Evolutionary conservation across 2,113 vertebrate genomes (phyloP), one percentile per base, ranked within the genome.

Genomic region (Lepus europaeus): DNA sequence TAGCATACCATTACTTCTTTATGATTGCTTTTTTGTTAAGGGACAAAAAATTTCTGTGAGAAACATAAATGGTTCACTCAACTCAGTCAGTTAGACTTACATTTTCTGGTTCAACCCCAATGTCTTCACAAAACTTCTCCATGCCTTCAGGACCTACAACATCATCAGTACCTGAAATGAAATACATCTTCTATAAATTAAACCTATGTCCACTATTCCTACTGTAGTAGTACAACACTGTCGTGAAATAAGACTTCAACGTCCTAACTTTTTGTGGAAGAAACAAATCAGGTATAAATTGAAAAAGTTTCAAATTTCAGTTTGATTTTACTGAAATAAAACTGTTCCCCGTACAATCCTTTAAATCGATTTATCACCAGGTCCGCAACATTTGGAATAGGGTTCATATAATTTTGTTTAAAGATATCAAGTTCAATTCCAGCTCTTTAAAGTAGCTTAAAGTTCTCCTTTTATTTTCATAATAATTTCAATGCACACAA

Each of bases 41-140:
- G 49, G 29, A 90, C 61, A 90, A 88, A 80, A 86, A 8, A 82
- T 20, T 74, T 63, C 53, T 45, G 19, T 27, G 53, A 93, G 17
- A 88, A 92, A 91, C 80, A 23, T 29, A 45, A 73, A n/a, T 49
- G 63, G 49, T 33, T 79, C 29, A 59, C 51, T 17, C 7, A 68
- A 85, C n/a, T 87, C 87, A 13, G 2, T 59, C 66, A 97, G 12
- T 14, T 16, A 4, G 93, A 98, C 99, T 98, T 98, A 99, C 99
- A 90, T 99, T 99, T 98, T 99, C 99, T 87, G 99, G 99, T 98
- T 99, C 99, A 45, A 99, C 99, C 96, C 99, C 99, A 94, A 99
- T 99, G 97, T 99, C 99, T 98, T 99, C 99, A 98, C 99, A 99
- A 97, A 99, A 99, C 97, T 99, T 99, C 98, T 99, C 99, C 99